Evolutionary conservation across 2,888 invertebrate genomes (phyloP), one percentile per base, ranked within the genome.

Genomic region (Chaitophorus viminalis): DNA sequence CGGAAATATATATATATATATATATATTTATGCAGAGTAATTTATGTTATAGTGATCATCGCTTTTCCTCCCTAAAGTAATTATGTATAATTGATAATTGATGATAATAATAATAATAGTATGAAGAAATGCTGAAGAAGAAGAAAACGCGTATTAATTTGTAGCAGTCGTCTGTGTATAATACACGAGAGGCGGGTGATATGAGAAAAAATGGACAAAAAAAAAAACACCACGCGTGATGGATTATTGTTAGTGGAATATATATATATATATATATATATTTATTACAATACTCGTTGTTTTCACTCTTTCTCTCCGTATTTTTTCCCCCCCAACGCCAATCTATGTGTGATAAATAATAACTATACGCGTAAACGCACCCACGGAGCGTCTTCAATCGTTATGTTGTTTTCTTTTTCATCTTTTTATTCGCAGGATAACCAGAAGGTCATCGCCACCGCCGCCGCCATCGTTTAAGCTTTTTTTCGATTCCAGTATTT

Each of bases 331-430:
- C 17, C 33, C 4, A 54, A 1, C 18, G 14, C 36, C 11, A n/a
- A 74, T 82, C 54, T 18, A 60, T 60, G 83, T 60, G 83, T 60
- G 83, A 83, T 83, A 83, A 83, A 83, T 83, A 83, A 83, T 83
- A 83, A 83, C 75, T 74, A 83, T 75, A 75, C 82, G 33, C 72
- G 33, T 72, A 82, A 82, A 72, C 60, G 74, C 83, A 36, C 74
- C 82, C 82, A 52, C 82, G 52, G n/a, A 74, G 68, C 31, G 5
- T 81, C 21, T 11, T 33, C 18, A 46, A 68, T 29, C 36, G 68
- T 68, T n/a, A 46, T n/a, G 25, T 25, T 39, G 9, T 25, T 74
- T 74, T 36, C 36, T 36, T 74, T 46, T 14, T 46, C 36, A 3
- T 5, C 14, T 36, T 31, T 54, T 54, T n/a, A 25, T 72, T 31